A percentile compares a stretch with the other conserved stretches of the same genome.
Conservation (phyloP, 2,888 invertebrate genomes). For the Rutpela maculata region DNA sequence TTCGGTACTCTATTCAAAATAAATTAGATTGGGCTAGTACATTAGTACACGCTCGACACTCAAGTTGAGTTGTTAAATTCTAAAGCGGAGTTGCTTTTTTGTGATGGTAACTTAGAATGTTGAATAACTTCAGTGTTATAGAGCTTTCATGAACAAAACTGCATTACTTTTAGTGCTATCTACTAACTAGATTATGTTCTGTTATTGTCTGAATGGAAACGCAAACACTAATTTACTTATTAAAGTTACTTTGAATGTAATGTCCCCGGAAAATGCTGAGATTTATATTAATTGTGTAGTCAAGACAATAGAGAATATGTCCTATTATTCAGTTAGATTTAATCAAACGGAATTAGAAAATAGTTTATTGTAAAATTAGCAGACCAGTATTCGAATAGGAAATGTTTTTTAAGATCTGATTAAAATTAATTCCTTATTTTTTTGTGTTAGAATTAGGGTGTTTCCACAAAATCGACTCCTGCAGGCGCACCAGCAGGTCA, state of each 20-base stretch:
- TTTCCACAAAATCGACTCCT: too few relatives aligned
- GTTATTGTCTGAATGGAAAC: constrained; percentile 19
- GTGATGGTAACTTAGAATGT: background rate
- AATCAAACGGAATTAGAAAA: too few relatives aligned
- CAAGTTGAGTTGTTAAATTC: constrained; percentile 12
- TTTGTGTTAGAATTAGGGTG: too few relatives aligned
- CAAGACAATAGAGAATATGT: background rate
- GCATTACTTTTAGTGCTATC: constrained; percentile 21
- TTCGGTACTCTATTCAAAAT: constrained; percentile 7
- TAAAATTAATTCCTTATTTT: too few relatives aligned
- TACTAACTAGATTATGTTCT: constrained; percentile 18
- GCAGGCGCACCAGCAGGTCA: too few relatives aligned
- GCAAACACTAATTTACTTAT: constrained; percentile 11
- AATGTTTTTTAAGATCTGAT: too few relatives aligned
- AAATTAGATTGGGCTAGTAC: constrained; percentile 18
- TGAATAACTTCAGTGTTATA: background rate
- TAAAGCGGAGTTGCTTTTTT: constrained; percentile 19
- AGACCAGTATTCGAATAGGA: too few relatives aligned
- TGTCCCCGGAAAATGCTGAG: background rate
- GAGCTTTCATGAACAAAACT: constrained; percentile 21
- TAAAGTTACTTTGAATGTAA: constrained; percentile 1
- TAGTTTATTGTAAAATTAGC: too few relatives aligned
- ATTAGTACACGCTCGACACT: constrained; percentile 13
- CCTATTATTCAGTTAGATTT: too few relatives aligned
- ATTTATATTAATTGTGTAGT: background rate